phyloP scores from a whole-genome alignment of 2,888 invertebrate species.

The Tetropium fuscum region DNA sequence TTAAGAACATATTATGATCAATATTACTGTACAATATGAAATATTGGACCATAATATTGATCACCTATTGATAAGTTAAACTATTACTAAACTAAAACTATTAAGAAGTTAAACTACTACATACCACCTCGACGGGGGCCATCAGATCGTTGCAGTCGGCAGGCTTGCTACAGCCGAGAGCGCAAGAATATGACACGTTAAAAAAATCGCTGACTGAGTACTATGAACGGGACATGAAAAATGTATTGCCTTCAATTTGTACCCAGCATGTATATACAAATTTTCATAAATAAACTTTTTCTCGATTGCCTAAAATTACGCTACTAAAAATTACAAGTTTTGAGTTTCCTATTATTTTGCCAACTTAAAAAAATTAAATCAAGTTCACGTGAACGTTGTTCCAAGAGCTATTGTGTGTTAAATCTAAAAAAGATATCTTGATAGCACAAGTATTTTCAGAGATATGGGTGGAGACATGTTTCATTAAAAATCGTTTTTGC shows the following conservation, averaged over 20 bases:
- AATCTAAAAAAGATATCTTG: too few relatives aligned
- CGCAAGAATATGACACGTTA: neutral
- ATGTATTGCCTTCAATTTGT: constrained; percentile 3
- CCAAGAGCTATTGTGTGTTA: too few relatives aligned
- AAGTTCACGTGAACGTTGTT: too few relatives aligned
- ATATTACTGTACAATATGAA: neutral
- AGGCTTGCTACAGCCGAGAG: neutral
- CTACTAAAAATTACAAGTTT: too few relatives aligned
- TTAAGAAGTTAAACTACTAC: neutral
- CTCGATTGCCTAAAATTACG: neutral
- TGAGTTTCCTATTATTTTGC: too few relatives aligned
- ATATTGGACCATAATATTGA: constrained; percentile 1
- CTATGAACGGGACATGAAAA: neutral
- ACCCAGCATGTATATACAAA: constrained; percentile 3
- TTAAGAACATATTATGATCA: neutral
- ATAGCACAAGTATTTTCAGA: too few relatives aligned
- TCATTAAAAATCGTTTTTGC: too few relatives aligned
- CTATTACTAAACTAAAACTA: too few relatives aligned
- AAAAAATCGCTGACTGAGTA: neutral
- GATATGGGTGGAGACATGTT: too few relatives aligned
- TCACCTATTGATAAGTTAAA: neutral
- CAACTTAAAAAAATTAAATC: too few relatives aligned
- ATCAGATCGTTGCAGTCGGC: neutral
- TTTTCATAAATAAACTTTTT: constrained; percentile 1
- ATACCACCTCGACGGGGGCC: neutral